These are phyloP conservation scores for Diorhabda elongata DNA, from an alignment of 1,140 invertebrate species.

Conservation along the genomic window DNA sequence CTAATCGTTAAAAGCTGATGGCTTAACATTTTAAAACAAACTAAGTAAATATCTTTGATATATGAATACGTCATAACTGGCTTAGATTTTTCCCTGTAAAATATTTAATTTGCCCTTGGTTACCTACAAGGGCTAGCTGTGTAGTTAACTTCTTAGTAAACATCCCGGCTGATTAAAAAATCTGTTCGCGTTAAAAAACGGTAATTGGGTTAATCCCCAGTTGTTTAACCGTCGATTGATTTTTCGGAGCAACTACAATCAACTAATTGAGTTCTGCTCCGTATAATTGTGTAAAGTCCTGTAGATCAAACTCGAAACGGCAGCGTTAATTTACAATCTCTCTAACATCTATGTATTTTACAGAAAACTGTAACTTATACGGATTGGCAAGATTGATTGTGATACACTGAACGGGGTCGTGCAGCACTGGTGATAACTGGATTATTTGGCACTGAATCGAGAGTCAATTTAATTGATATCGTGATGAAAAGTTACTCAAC, in stretches of 20 bases:
- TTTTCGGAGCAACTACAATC: neutral
- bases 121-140: no score
- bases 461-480: neutral
- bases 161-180: no score
- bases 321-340: neutral
- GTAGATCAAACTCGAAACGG: neutral
- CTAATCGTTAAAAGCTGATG: no score
- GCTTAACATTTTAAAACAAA: no score
- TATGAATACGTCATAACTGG: no score
- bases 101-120: no score
- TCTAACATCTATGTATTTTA: neutral
- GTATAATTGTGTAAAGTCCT: neutral
- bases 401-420: neutral
- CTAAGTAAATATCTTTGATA: no score
- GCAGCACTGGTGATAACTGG: neutral
- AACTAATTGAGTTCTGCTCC: neutral
- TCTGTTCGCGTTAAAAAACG: no score
- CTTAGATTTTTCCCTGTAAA: no score
- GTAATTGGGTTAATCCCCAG: no score
- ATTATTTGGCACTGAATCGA: neutral
- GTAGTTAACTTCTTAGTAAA: no score
- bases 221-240: neutral
- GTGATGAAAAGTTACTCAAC: no score
- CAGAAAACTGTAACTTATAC: neutral
- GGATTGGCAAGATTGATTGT: neutral